phyloP scores from a whole-genome alignment of 2,797 vertebrate species.

The Nyctibius grandis region DNA sequence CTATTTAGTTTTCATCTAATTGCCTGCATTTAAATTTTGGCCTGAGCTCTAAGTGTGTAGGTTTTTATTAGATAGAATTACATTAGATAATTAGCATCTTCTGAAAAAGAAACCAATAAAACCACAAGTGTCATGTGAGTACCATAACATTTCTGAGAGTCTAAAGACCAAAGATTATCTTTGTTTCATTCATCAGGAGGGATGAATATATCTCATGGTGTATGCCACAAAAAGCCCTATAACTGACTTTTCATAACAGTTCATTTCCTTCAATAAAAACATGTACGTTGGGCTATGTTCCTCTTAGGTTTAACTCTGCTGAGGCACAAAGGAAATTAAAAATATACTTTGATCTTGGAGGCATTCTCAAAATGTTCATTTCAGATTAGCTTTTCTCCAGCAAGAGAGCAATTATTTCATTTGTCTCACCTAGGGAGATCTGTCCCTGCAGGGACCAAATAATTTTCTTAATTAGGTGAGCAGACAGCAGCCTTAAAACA shows the following conservation, averaged over 20 bases:
- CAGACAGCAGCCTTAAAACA: background rate
- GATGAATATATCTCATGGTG: background rate
- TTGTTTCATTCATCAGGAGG: background rate
- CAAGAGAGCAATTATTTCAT: constrained; percentile 6
- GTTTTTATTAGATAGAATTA: background rate
- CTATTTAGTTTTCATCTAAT: background rate
- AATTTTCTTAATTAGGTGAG: constrained; percentile 34
- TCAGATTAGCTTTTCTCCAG: background rate
- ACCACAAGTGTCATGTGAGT: background rate
- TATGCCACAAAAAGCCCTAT: background rate
- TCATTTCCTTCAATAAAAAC: background rate
- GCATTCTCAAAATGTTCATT: background rate
- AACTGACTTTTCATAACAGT: background rate
- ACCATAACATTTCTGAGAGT: background rate
- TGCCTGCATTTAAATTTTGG: background rate
- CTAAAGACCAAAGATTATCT: background rate
- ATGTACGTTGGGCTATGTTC: background rate
- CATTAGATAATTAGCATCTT: background rate
- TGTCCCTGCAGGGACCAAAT: background rate
- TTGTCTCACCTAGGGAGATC: background rate
- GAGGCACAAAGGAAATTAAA: background rate
- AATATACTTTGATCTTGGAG: background rate
- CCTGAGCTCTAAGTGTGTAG: background rate
- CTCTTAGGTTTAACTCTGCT: background rate
- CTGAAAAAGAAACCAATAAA: background rate